Base-by-base conservation (phyloP, 2,888 invertebrate genomes). In the Metopia argyrocephala region DNA sequence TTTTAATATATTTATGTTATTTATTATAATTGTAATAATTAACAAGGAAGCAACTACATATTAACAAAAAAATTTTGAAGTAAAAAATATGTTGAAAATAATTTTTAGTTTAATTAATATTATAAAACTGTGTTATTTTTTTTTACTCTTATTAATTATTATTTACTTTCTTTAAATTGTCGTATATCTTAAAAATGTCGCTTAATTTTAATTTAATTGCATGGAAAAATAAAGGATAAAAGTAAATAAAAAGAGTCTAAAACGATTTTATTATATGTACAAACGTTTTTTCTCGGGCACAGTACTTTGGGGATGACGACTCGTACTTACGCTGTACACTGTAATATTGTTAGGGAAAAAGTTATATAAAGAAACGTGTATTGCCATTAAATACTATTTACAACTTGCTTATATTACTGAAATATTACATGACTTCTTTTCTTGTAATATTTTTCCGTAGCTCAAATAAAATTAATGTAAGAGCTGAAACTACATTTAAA, bases 401-500 rank as follows among this genome's bases (percentile, higher is more conserved):
- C 2, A 38, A 38, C 12, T 12, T 12, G 15, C 9, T 38, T 38
- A 38, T n/a, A 61, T 45, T 27, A 31, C 15, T 6, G 21, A 18
- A 21, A 4, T 27, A n/a, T 50, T 9, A 25, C 46, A 48, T 70
- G 7, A 38, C 38, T 21, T 50, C 9, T 1, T 25, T 12, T 38
- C 46, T 18, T 50, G 59, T 27, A 6, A 78, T 56, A n/a, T 62
- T 71, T 73, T 80, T 83, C 28, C 78, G 64, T 61, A 87, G 46
- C 92, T 98, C 97, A 91, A 96, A 98, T 25, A 94, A 92, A 84
- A 98, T 93, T 48, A 98, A 92, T 18, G 96, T 95, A 21, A 95
- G 91, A 0, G 98, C 96, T 87, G 96, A 94, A 5, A 95, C 94
- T 2, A 94, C 93, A 89, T 98, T 98, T 66, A 98, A 91, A 89